Evolutionary conservation across 1,140 invertebrate species (phyloP).

Genomic region (Prorops nasuta): DNA sequence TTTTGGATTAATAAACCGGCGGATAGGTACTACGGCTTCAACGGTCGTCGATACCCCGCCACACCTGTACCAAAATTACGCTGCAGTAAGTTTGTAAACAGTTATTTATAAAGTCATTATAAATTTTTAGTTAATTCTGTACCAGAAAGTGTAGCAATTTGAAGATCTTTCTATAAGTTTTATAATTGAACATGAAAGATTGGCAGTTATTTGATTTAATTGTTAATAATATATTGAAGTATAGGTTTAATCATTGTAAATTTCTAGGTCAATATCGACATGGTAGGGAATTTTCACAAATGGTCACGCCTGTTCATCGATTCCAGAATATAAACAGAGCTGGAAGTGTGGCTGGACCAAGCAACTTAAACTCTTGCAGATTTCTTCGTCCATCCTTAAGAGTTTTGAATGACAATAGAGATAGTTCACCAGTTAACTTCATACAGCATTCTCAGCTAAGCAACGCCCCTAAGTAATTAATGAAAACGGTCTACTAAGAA

Average conservation of each 20-base stretch:
- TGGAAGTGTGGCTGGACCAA: conserved; percentile 33
- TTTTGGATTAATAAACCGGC: conserved; percentile 51
- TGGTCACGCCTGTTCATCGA: conserved; percentile 68
- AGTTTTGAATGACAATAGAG: conserved; percentile 25
- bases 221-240: conserved; percentile 6
- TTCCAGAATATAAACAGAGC: conserved; percentile 64
- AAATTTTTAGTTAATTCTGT: not conserved
- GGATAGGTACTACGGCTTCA: conserved; percentile 46
- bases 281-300: conserved; percentile 48
- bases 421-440: conserved; percentile 23
- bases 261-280: conserved; percentile 32
- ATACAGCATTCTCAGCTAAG: conserved; percentile 27
- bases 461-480: conserved; percentile 46
- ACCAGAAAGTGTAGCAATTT: too few relatives aligned
- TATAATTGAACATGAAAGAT: not conserved
- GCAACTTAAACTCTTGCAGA: conserved; percentile 28
- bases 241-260: not conserved
- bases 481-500: conserved; percentile 41
- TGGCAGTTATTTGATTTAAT: conserved; percentile 2
- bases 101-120: not conserved
- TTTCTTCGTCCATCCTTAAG: conserved; percentile 22
- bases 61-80: conserved; percentile 41
- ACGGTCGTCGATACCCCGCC: conserved; percentile 42
- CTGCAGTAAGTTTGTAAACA: conserved; percentile 28
- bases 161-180: too few relatives aligned